Base-by-base conservation (phyloP, 2,113 vertebrate species). In the Actinemys pallida region DNA sequence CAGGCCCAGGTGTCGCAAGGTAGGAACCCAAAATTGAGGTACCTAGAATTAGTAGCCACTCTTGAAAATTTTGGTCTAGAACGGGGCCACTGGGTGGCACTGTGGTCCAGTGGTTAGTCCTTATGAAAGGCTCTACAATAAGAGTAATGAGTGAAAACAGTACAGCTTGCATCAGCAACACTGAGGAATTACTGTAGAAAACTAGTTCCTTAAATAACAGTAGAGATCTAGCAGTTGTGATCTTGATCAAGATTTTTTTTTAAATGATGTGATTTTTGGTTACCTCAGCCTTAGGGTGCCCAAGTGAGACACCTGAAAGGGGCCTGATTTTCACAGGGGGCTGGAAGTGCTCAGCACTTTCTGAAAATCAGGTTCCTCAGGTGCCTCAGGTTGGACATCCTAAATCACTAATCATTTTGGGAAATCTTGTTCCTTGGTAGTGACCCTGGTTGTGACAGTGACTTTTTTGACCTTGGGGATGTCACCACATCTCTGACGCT, bases 71-170 rank as follows among this genome's bases (percentile, higher is more conserved):
- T 31, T 29, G 10, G 10, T 79, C 90, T 90, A 45, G 45, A 49
- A 82, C 87, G 49, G 56, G 20, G 31, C 96, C 96, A 24, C 96
- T 96, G 94, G 96, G 88, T 95, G 95, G 96, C 75, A 96, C 95
- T 96, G 84, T 97, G 91, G 96, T 35, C 81, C 53, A 91, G 78
- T n/a, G 90, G 17, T 20, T 90, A 82, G 45, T 83, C 42, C 6
- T 13, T 25, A 0, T 4, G 10, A 49, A 83, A 65, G 62, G 1
- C 14, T 14, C 4, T 0, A 22, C 39, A 45, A 3, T 83, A 45
- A 29, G 24, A 45, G n/a, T 13, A 25, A 10, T 49, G 3, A 49
- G 75, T 75, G 2, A 14, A 85, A 24, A 57, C 7, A 19, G 1
- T 2, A 31, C 62, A 65, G 31, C 53, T 80, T 47, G 19, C 16